Base-by-base conservation (phyloP, 2,888 invertebrate species). In the Leptopilina syphax region DNA sequence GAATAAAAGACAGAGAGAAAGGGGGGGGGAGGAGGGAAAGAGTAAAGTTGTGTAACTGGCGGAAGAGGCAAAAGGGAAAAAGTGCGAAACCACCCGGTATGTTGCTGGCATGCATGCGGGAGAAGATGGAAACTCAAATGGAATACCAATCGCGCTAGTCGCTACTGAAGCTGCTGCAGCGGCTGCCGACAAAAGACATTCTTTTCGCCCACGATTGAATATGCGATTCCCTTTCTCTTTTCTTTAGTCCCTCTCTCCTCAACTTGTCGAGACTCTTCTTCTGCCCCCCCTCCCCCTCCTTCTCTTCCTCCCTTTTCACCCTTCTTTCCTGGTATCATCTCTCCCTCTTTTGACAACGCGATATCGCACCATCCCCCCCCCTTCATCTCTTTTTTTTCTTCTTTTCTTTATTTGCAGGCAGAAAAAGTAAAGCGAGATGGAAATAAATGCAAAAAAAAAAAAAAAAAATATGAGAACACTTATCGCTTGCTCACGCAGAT, bases 141-240 rank as follows among this genome's bases (percentile, higher is more conserved):
- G 87, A 88, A 89, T 87, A 88, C 82, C 89, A 89, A 88, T 88
- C 87, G 73, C 82, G 73, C 82, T 77, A 63, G 63, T 63, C 63
- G 84, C 82, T 78, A 85, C 84, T 81, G 85, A 82, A 81, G 80
- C 84, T 79, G 82, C 85, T 79, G 82, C 85, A 83, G 81, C 84
- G 85, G 84, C 84, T 84, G 83, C 86, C 88, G 87, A 89, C 89
- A 89, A 89, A 90, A 89, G 89, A 86, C 86, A 89, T 89, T 89
- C 89, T 87, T 87, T 86, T 88, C 86, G 85, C 83, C 78, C 86
- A 79, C 88, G 86, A 88, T 88, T 87, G 89, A 89, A 89, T 89
- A 87, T 87, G 88, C 87, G 86, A 88, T 87, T 88, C 81, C 82
- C 85, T 79, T 81, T 81, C 73, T 68, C 70, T 65, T 77, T 78